Percentiles rank a stretch among this genome's conserved stretches.
Evolutionary conservation across 2,797 vertebrate genomes (phyloP).

Genomic region (Xiphorhynchus erythropygius): DNA sequence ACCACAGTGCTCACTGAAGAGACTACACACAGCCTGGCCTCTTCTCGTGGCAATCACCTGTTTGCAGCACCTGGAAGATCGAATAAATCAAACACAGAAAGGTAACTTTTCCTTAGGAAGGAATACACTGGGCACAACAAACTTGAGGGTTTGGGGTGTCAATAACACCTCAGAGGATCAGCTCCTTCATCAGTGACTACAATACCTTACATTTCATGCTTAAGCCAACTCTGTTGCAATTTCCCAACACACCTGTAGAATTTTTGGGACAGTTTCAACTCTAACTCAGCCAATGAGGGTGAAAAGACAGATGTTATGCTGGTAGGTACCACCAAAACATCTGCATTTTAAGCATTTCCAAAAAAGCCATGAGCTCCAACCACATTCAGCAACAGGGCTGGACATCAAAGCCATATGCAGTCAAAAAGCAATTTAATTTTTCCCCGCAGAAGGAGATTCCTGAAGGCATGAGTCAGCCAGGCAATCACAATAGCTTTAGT

Average conservation of each 20-base stretch:
- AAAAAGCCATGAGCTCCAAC: background rate
- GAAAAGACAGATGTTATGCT: background rate
- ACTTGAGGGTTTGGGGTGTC: background rate
- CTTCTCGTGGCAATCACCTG: background rate
- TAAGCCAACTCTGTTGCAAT: background rate
- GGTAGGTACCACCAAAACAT: background rate
- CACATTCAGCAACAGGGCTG: background rate
- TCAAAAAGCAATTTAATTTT: conserved; percentile 37
- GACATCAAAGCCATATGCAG: conserved; percentile 30
- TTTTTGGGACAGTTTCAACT: background rate
- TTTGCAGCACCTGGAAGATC: background rate
- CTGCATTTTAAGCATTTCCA: background rate
- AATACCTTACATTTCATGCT: background rate
- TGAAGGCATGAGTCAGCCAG: conserved; percentile 29
- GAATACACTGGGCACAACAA: background rate
- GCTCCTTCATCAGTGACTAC: background rate
- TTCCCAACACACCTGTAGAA: background rate
- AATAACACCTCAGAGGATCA: background rate
- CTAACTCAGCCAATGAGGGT: background rate
- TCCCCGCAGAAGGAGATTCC: background rate
- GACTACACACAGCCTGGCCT: background rate
- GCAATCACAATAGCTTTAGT: conserved; percentile 25
- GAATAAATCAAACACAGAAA: background rate
- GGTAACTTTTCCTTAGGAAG: background rate
- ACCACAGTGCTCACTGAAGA: background rate